Evolutionary conservation across 1,140 invertebrate genomes (phyloP).

Genomic region (Tribolium madens): DNA sequence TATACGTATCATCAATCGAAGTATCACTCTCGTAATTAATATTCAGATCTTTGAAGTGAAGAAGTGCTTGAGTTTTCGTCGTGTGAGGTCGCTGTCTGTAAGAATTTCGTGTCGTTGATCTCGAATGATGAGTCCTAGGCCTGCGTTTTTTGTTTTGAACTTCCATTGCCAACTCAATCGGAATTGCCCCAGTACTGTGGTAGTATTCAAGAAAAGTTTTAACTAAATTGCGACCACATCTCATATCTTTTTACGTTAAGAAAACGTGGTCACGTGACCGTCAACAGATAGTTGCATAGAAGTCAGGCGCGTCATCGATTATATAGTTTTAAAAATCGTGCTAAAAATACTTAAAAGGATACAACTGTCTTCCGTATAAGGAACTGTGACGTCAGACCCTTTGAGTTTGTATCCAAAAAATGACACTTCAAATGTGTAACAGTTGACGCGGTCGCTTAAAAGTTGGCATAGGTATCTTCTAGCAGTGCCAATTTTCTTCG

Average conservation of each 20-base stretch:
- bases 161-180: conserved; percentile 69
- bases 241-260: conserved; percentile 66
- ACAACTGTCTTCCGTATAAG: conserved; percentile 93
- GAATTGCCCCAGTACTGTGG: conserved; percentile 78
- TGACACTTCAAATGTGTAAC: conserved; percentile 88
- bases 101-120: conserved; percentile 68
- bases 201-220: conserved; percentile 86
- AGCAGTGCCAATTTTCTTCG: conserved; percentile 86
- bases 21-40: conserved; percentile 70
- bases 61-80: conserved; percentile 70
- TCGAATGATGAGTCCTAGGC: conserved; percentile 66
- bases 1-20: conserved; percentile 65
- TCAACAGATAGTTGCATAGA: not conserved
- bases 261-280: conserved; percentile 23
- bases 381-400: conserved; percentile 74
- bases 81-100: conserved; percentile 69
- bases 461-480: conserved; percentile 80
- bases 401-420: conserved; percentile 84
- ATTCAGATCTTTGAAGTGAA: conserved; percentile 72
- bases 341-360: conserved; percentile 73
- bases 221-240: conserved; percentile 82
- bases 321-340: not conserved
- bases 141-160: conserved; percentile 67
- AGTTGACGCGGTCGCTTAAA: conserved; percentile 82
- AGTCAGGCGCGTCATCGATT: not conserved